phyloP scores from a whole-genome alignment of 2,113 vertebrate species.

The Corythaixoides concolor region DNA sequence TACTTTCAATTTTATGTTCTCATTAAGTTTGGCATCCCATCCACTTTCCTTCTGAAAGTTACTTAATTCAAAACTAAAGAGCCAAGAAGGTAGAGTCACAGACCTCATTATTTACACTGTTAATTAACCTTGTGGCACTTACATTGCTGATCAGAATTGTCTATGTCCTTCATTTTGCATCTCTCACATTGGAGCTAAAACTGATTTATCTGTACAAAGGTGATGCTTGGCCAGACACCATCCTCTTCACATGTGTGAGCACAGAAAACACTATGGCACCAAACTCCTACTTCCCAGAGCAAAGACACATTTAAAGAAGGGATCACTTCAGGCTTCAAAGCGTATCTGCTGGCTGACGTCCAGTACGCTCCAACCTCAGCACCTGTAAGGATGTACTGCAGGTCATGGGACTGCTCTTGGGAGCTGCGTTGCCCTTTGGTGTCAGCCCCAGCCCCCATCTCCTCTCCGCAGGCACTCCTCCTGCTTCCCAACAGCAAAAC shows the following conservation, averaged over 20 bases:
- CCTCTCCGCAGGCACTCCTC: not conserved
- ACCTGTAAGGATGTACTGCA: not conserved
- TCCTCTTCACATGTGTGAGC: not conserved
- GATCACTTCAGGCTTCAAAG: not conserved
- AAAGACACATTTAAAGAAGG: not conserved
- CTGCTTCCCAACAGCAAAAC: not conserved
- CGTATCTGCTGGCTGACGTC: rapidly evolving
- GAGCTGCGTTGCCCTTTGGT: rapidly evolving
- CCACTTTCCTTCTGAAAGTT: not conserved
- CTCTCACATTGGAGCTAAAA: not conserved
- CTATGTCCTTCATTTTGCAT: not conserved
- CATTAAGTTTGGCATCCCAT: not conserved
- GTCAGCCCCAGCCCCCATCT: rapidly evolving
- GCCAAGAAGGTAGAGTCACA: not conserved
- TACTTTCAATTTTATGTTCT: not conserved
- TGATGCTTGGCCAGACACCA: not conserved
- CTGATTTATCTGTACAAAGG: not conserved
- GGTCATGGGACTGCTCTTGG: rapidly evolving
- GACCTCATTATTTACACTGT: not conserved
- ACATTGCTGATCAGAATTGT: not conserved
- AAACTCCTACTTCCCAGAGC: not conserved
- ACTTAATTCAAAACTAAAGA: not conserved
- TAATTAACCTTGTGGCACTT: not conserved
- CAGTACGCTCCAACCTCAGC: not conserved
- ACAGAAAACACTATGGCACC: not conserved